Percentiles rank a stretch among this genome's conserved stretches.
phyloP scores from a whole-genome alignment of 2,888 invertebrate species.

The Automeris io region DNA sequence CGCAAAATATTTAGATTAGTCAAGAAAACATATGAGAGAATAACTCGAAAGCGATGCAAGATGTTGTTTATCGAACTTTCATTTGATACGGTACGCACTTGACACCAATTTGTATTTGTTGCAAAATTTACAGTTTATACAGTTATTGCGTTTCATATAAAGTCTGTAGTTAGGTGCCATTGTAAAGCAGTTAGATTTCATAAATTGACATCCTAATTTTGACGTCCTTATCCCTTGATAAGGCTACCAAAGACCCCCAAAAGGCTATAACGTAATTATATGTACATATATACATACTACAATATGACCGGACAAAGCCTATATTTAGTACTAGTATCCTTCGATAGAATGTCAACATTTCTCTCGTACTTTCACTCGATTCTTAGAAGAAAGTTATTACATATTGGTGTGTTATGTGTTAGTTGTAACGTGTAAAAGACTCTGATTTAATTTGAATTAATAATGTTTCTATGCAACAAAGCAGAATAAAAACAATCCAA shows the following conservation, averaged over 20 bases:
- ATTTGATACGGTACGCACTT: slow-evolving; percentile 56
- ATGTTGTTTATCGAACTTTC: slow-evolving; percentile 41
- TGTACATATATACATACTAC: too few species aligned
- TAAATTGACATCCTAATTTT: too few species aligned
- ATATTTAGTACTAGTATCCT: not conserved
- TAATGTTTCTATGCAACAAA: too few species aligned
- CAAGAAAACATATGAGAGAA: slow-evolving; percentile 46
- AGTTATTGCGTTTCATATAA: not conserved
- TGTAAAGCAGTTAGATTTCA: slow-evolving; percentile 1
- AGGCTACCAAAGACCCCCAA: too few species aligned
- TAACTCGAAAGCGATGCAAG: slow-evolving; percentile 59
- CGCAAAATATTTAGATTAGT: slow-evolving; percentile 43
- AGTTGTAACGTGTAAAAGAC: too few species aligned
- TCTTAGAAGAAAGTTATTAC: not conserved
- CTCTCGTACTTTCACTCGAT: not conserved
- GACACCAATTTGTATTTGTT: slow-evolving; percentile 1
- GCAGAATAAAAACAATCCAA: too few species aligned
- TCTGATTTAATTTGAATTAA: too few species aligned
- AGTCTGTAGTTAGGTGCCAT: not conserved
- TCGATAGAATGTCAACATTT: not conserved
- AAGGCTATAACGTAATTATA: too few species aligned
- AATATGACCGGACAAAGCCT: too few species aligned
- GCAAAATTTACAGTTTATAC: not conserved
- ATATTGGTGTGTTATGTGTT: too few species aligned
- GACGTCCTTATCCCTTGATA: not conserved